Evolutionary conservation across 2,797 vertebrate genomes (phyloP), one percentile per base, ranked within the genome.

Genomic region (Protosalanx chinensis): DNA sequence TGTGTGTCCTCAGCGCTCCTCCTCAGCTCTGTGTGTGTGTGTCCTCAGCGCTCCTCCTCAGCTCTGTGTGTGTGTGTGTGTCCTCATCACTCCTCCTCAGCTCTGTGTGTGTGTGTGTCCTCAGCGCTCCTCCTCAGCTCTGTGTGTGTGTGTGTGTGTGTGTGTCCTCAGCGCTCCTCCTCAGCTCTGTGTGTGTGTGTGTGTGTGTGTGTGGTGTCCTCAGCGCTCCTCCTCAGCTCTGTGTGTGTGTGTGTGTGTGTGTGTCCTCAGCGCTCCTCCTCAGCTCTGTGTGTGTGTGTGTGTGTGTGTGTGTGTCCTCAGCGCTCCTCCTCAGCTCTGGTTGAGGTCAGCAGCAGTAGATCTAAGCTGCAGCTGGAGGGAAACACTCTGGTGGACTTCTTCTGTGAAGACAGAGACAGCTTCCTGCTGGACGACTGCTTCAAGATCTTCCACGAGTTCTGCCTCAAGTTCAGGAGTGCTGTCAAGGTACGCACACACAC

Each of bases 401-500:
- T 98, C 91, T 98, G 97, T 30, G 97, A 98, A 86, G 97, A 98
- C 86, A 93, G 88, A 86, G 93, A 95, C 35, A 89, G 92, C 0
- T 95, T 97, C 93, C 93, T 92, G 60, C 84, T 98, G 86, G 95
- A 98, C 6, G 95, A 97, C 67, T 96, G 96, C 75, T 95, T 98
- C 81, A 88, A 91, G 80, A 94, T 96, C 81, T 95, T 98, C 84
- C 88, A 93, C 76, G 90, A 92, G 74, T 98, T 98, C 89, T 97
- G 95, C 74, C 57, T 86, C 79, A 93, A 86, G 80, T 98, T 98
- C 84, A 93, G 90, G 46, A 92, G 89, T 0, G 96, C 96, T 0
- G 94, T 94, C 64, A 94, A 95, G 94, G 97, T 98, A 89, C 61
- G 64, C 46, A 46, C 32, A 35, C n/a, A 49, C 15, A 37, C 16